phyloP scores from a whole-genome alignment of 2,797 vertebrate species.

The Acrocephalus scirpaceus region DNA sequence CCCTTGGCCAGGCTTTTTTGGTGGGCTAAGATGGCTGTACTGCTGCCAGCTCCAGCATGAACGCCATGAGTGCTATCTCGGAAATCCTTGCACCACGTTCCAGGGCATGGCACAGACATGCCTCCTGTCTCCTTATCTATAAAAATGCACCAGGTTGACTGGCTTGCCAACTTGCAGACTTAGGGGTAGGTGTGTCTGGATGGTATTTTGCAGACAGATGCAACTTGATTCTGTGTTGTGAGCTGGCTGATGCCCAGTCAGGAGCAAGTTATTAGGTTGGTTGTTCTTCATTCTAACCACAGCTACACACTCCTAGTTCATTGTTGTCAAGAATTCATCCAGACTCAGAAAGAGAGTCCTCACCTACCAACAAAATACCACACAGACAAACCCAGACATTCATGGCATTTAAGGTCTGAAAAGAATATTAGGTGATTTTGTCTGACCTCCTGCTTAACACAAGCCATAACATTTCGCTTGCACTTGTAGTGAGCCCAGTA shows the following conservation, averaged over 20 bases:
- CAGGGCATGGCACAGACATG: neutral
- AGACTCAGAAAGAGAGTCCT: neutral
- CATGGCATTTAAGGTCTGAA: neutral
- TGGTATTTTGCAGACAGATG: neutral
- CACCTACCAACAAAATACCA: neutral
- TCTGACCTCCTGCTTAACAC: slow-evolving; percentile 31
- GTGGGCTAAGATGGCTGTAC: neutral
- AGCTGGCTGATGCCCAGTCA: neutral
- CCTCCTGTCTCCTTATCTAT: neutral
- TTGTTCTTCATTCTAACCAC: neutral
- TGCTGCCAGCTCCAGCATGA: accelerated
- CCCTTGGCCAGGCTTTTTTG: neutral
- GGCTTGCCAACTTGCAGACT: neutral
- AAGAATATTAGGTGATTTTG: slow-evolving; percentile 27
- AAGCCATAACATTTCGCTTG: neutral
- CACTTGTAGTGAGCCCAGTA: slow-evolving; percentile 13
- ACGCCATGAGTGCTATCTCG: accelerated
- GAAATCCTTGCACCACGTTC: neutral
- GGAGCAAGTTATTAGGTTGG: neutral
- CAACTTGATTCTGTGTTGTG: neutral
- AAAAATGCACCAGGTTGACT: neutral
- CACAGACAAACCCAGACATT: neutral
- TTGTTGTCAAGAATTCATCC: neutral
- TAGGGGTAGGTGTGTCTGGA: neutral
- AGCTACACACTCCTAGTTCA: neutral